A percentile compares a stretch with the other conserved stretches of the same genome.
phyloP scores from a whole-genome alignment of 2,888 invertebrate species.

The Lacanobia oleracea region DNA sequence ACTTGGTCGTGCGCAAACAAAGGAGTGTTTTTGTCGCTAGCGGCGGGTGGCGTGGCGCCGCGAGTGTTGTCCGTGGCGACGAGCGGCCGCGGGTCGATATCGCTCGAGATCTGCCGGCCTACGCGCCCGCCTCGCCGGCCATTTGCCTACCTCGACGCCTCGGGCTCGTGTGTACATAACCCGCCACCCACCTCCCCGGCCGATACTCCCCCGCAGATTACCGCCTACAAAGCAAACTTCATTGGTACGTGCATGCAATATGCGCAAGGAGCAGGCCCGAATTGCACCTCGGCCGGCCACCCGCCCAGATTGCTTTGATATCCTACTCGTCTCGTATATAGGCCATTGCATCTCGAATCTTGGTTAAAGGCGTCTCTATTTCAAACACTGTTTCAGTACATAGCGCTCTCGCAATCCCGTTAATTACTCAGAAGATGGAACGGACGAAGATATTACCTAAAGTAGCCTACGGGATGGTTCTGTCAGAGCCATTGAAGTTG shows the following conservation, averaged over 20 bases:
- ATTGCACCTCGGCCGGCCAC: constrained; percentile 82
- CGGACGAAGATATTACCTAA: constrained; percentile 65
- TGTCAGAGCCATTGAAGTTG: constrained; percentile 50
- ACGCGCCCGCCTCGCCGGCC: constrained; percentile 89
- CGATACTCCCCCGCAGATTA: constrained; percentile 89
- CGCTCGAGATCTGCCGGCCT: constrained; percentile 89
- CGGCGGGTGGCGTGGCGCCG: constrained; percentile 83
- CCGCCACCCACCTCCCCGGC: constrained; percentile 85
- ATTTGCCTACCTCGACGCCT: constrained; percentile 91
- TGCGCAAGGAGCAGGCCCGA: constrained; percentile 88
- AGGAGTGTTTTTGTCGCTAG: constrained; percentile 89
- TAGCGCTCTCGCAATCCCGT: constrained; percentile 77
- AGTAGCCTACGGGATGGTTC: constrained; percentile 46
- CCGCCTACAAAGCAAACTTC: constrained; percentile 91
- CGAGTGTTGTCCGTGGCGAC: constrained; percentile 85
- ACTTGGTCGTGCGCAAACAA: constrained; percentile 82
- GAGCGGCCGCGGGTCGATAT: constrained; percentile 88
- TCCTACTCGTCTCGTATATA: constrained; percentile 78
- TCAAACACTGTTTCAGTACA: constrained; percentile 72
- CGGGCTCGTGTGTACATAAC: constrained; percentile 90
- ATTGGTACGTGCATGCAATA: constrained; percentile 91
- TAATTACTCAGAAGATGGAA: constrained; percentile 80
- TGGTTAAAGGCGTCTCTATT: constrained; percentile 77
- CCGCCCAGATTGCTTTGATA: constrained; percentile 88
- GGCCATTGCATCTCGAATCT: constrained; percentile 81